Conservation (phyloP, 2,113 vertebrate genomes). For the Sinocyclocheilus anshuiensis region DNA sequence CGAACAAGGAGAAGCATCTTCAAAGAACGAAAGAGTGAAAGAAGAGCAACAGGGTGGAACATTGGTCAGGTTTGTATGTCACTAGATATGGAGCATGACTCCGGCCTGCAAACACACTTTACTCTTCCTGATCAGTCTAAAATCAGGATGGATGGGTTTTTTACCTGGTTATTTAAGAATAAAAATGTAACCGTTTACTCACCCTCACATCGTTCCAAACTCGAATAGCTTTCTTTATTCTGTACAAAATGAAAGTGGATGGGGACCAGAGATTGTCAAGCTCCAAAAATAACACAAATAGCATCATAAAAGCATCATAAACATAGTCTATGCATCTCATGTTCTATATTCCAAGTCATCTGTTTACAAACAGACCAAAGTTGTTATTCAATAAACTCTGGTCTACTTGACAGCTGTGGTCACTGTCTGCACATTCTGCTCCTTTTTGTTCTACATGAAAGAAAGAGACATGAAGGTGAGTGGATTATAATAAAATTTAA, state of each 20-base stretch:
- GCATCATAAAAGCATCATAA: background rate
- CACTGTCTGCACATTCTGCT: background rate
- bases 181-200: background rate
- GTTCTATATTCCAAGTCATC: background rate
- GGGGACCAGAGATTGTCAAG: background rate
- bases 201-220: background rate
- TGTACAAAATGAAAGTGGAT: background rate
- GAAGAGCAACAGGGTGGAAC: constrained; percentile 64
- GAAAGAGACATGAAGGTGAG: background rate
- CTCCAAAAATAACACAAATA: background rate
- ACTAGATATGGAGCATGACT: constrained; percentile 51
- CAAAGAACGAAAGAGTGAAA: constrained; percentile 57
- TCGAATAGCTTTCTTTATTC: background rate
- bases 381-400: background rate
- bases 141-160: background rate
- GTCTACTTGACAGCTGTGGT: background rate
- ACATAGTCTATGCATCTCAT: background rate
- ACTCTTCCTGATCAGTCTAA: background rate
- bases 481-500: background rate
- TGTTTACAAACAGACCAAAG: background rate
- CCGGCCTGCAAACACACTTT: constrained; percentile 21
- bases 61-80: constrained; percentile 63
- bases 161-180: background rate
- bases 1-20: constrained; percentile 50
- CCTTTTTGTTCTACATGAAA: background rate